These are phyloP conservation scores for Hepsetus odoe DNA, from an alignment of 2,113 vertebrate species.

Conservation along the genomic window DNA sequence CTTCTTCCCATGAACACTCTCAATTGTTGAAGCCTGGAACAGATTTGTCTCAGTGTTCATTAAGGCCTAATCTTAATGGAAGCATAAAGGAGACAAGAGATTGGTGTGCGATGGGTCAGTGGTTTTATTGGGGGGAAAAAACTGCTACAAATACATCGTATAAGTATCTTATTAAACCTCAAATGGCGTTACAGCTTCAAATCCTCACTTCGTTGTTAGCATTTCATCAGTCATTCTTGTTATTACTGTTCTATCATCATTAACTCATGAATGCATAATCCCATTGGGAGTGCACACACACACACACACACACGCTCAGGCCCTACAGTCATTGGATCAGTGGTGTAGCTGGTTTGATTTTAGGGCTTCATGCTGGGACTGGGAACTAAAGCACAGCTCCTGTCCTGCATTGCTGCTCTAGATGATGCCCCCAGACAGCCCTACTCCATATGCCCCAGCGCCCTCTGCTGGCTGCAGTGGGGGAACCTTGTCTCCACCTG, in stretches of 20 bases:
- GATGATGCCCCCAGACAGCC: background rate
- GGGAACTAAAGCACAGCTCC: background rate
- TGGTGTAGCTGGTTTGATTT: background rate
- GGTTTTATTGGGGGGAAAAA: slow-evolving; percentile 61
- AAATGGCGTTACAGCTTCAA: slow-evolving; percentile 59
- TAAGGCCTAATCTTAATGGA: background rate
- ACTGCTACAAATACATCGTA: slow-evolving; percentile 66
- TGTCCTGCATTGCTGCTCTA: background rate
- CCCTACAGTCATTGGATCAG: slow-evolving; percentile 9
- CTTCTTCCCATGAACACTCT: background rate
- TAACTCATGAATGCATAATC: slow-evolving; percentile 45
- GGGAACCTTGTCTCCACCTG: background rate
- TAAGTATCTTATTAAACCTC: slow-evolving; percentile 61
- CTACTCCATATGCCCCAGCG: slow-evolving; percentile 1
- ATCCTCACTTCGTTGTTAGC: slow-evolving; percentile 50
- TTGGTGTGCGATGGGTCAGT: slow-evolving; percentile 43
- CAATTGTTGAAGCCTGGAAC: background rate
- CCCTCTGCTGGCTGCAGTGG: background rate
- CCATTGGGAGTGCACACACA: slow-evolving; percentile 34
- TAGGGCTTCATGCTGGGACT: background rate
- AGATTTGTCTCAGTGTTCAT: background rate
- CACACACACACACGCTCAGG: slow-evolving; percentile 9
- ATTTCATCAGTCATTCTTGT: slow-evolving; percentile 27
- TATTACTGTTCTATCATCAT: background rate
- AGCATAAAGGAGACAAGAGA: background rate